Evolutionary conservation across 2,113 vertebrate species (phyloP), one percentile per base, ranked within the genome.

Genomic region (Bettongia penicillata): DNA sequence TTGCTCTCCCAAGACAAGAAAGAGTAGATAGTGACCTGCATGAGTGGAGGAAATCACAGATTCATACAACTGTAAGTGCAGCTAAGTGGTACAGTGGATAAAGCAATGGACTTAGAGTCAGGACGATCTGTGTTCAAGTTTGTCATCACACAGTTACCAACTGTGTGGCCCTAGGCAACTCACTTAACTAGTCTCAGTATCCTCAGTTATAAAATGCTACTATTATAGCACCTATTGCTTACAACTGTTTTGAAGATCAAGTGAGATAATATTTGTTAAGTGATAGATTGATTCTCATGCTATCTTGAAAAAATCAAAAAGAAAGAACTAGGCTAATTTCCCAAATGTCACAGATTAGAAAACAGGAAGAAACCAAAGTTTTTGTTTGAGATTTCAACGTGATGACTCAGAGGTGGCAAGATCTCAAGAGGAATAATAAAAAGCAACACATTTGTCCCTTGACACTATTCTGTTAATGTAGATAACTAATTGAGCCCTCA

Each of bases 391-490:
- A 84, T 43, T 84, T 84, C 14, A 77, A n/a, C 16, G 37, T 77
- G 61, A 77, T 77, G 37, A 37, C 37, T 94, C 89, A 68, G 8
- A 51, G 23, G n/a, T 25, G 2, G 51, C 43, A 91, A 51, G 11
- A 22, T 77, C 93, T 94, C 68, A 19, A 68, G 37, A 94, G 49
- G 22, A 92, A 84, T 95, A 91, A 31, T 16, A 31, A 95, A 28
- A 2, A 37, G 28, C 22, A 26, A 68, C 16, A 93, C 12, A 90
- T 11, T 1, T 53, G n/a, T 84, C 89, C 93, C 95, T 90, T 68
- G 57, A 48, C 28, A 61, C 12, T 25, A 3, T 57, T 89, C 57
- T 55, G 61, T 31, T 93, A 57, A 53, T 55, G 0, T 43, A 91
- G 43, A 4, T 49, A 7, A 0, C 23, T 92, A 97, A 11, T 68